These are phyloP conservation scores for Picus viridis DNA, from an alignment of 2,797 vertebrate genomes.

Conservation along the genomic window DNA sequence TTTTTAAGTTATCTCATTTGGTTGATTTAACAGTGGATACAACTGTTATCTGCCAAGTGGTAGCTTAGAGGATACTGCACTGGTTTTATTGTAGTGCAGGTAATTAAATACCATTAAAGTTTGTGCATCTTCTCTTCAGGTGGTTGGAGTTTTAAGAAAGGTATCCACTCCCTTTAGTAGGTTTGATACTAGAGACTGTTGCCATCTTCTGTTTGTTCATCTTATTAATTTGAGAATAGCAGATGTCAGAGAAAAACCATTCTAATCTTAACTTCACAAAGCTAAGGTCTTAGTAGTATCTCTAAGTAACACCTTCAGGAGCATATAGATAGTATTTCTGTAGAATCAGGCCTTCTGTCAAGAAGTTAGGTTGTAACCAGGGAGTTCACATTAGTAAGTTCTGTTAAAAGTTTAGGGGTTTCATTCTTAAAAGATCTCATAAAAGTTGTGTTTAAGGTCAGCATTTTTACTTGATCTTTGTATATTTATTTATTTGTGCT, in stretches of 20 bases:
- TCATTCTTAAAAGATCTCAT: neutral
- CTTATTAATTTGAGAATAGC: neutral
- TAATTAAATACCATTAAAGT: constrained; percentile 36
- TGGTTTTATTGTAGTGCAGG: constrained; percentile 35
- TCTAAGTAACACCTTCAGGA: neutral
- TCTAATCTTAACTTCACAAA: neutral
- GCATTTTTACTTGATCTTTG: neutral
- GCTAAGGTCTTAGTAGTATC: neutral
- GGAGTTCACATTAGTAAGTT: neutral
- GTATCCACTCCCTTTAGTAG: neutral
- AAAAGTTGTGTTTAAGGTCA: neutral
- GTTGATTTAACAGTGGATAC: constrained; percentile 77
- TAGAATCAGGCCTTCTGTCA: neutral
- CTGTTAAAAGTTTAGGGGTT: neutral
- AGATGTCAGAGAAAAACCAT: neutral
- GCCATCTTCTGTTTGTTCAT: neutral
- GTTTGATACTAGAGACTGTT: neutral
- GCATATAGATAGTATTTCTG: fast-evolving
- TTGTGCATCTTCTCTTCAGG: neutral
- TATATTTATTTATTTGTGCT: neutral
- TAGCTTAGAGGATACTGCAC: constrained; percentile 29
- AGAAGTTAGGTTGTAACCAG: neutral
- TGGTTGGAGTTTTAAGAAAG: neutral
- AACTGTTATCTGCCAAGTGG: constrained; percentile 63
- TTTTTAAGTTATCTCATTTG: constrained; percentile 79